Evolutionary conservation across 2,113 vertebrate genomes (phyloP).

Genomic region (Pagrus major): DNA sequence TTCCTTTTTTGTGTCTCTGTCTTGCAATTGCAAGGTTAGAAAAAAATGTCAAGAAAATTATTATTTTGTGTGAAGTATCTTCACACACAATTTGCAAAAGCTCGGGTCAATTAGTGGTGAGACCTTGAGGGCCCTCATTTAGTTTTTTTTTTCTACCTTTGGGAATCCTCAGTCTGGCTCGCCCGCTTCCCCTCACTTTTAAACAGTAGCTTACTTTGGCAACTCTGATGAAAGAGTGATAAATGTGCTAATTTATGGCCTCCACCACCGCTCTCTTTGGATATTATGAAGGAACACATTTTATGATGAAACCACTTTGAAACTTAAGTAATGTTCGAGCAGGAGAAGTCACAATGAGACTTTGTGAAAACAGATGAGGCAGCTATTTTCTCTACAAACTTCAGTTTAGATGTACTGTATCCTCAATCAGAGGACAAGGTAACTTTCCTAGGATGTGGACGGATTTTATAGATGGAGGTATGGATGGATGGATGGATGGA

Average conservation of each 20-base stretch:
- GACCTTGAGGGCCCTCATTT: constrained; percentile 48
- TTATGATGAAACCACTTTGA: constrained; percentile 78
- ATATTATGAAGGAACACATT: constrained; percentile 60
- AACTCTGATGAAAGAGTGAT: constrained; percentile 74
- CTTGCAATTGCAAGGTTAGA: not conserved
- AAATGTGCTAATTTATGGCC: constrained; percentile 70
- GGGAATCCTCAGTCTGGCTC: constrained; percentile 44
- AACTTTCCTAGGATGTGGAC: constrained; percentile 27
- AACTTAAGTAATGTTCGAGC: constrained; percentile 61
- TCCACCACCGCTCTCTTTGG: constrained; percentile 52
- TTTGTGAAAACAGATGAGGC: constrained; percentile 58
- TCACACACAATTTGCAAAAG: constrained; percentile 41
- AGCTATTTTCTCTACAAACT: constrained; percentile 55
- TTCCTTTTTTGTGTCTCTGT: not conserved
- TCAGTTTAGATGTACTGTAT: constrained; percentile 22
- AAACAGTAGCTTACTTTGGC: constrained; percentile 60
- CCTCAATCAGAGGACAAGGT: constrained; percentile 28
- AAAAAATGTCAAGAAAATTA: constrained; percentile 42
- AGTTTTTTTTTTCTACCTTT: constrained; percentile 26
- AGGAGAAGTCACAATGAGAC: constrained; percentile 38
- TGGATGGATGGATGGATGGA: constrained; percentile 15
- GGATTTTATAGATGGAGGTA: constrained; percentile 3
- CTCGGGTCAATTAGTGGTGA: constrained; percentile 58
- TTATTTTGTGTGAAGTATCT: constrained; percentile 33
- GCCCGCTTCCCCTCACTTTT: constrained; percentile 48